Conservation (phyloP, 2,113 vertebrate species). For the human region DNA sequence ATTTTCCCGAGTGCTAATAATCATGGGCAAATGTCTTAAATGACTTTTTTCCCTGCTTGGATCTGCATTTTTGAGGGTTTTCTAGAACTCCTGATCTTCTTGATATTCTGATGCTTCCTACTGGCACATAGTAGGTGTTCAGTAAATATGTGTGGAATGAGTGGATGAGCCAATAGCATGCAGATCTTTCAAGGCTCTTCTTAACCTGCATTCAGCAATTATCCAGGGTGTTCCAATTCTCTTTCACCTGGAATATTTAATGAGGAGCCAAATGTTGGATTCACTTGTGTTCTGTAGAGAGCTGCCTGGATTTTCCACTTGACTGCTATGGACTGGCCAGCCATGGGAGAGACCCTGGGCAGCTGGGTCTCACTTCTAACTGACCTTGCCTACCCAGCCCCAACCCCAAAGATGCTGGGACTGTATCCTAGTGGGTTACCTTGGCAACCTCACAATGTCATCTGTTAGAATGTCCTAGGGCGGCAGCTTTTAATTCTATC, state of each 20-base stretch:
- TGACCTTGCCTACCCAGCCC: constrained; percentile 69
- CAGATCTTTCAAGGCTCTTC: not conserved
- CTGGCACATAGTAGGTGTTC: not conserved
- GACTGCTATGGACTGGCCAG: not conserved
- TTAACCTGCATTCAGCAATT: not conserved
- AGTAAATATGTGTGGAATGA: not conserved
- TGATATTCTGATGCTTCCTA: not conserved
- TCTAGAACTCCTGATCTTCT: not conserved
- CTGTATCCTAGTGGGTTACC: constrained; percentile 80
- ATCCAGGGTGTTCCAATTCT: not conserved
- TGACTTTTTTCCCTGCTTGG: not conserved
- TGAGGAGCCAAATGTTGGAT: not conserved
- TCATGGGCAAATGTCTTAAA: not conserved
- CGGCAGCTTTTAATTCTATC: constrained; percentile 81
- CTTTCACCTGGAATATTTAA: not conserved
- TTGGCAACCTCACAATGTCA: constrained; percentile 81
- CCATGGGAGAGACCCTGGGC: constrained; percentile 38
- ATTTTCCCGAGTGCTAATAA: not conserved
- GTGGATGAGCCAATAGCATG: not conserved
- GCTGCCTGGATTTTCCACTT: not conserved
- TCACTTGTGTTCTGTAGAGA: not conserved
- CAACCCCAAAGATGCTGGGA: constrained; percentile 75
- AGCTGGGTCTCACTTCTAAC: constrained; percentile 68
- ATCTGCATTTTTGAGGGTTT: not conserved
- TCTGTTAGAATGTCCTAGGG: constrained; percentile 82